Conservation (phyloP, 2,888 invertebrate species). For the Plusia festucae region DNA sequence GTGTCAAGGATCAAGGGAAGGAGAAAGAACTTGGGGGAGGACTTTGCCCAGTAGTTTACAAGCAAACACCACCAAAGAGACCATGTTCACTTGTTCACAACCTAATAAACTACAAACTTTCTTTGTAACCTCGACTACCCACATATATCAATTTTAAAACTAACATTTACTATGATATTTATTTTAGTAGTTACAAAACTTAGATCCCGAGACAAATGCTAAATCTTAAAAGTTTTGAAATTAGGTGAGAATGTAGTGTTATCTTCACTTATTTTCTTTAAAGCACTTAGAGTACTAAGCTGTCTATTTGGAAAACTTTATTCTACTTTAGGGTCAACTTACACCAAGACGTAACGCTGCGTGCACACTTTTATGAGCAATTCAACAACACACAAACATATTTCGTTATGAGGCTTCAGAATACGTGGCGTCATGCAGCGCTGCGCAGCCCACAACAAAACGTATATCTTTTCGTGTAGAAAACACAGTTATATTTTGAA, state of each 20-base stretch:
- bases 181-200: conserved; percentile 4
- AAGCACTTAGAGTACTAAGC: conserved; percentile 11
- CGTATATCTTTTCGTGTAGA: too few relatives aligned
- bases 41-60: too few relatives aligned
- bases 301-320: conserved; percentile 8
- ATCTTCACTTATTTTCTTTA: conserved; percentile 24
- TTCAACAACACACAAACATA: too few relatives aligned
- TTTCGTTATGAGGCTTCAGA: too few relatives aligned
- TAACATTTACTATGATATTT: conserved; percentile 4
- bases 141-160: conserved; percentile 4
- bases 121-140: not conserved
- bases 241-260: conserved; percentile 24
- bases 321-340: not conserved
- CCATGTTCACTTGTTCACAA: not conserved
- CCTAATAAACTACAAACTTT: not conserved
- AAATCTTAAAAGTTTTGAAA: conserved; percentile 29
- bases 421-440: too few relatives aligned
- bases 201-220: not conserved
- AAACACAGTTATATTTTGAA: too few relatives aligned
- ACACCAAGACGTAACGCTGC: too few relatives aligned
- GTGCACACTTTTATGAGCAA: too few relatives aligned
- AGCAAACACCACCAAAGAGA: not conserved
- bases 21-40: too few relatives aligned
- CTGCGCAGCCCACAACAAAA: too few relatives aligned
- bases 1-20: too few relatives aligned